These are phyloP conservation scores for Capreolus pygargus DNA, from an alignment of 2,113 vertebrate genomes.

Conservation along the genomic window DNA sequence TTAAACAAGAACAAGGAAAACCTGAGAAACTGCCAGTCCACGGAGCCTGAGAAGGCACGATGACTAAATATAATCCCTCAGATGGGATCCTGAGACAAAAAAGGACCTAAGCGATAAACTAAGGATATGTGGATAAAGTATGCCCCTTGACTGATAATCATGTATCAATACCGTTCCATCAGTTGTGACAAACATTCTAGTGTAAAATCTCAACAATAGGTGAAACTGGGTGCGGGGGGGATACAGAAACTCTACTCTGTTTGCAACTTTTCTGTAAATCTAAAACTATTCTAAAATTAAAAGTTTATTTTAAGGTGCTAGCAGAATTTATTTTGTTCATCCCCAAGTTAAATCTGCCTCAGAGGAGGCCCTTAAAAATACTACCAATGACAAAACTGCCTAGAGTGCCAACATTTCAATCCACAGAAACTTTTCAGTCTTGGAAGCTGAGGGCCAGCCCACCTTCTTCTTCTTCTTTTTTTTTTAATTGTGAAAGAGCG, in stretches of 20 bases:
- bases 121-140: background rate
- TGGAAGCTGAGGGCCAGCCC: background rate
- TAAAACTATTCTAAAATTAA: background rate
- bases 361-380: background rate
- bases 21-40: background rate
- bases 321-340: background rate
- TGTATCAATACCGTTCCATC: fast-evolving
- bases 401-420: background rate
- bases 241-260: fast-evolving
- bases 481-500: background rate
- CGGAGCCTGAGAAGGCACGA: background rate
- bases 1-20: background rate
- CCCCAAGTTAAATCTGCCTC: background rate
- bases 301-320: background rate
- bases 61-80: too few relatives aligned
- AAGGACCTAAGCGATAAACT: background rate
- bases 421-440: background rate
- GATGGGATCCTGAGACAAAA: too few relatives aligned
- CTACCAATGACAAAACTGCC: background rate
- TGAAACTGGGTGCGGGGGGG: too few relatives aligned
- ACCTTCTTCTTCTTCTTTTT: background rate
- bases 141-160: background rate
- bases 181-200: background rate
- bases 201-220: fast-evolving
- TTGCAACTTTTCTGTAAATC: background rate